Base-by-base conservation (phyloP, 2,797 vertebrate species). In the Acipenser transmontanus region DNA sequence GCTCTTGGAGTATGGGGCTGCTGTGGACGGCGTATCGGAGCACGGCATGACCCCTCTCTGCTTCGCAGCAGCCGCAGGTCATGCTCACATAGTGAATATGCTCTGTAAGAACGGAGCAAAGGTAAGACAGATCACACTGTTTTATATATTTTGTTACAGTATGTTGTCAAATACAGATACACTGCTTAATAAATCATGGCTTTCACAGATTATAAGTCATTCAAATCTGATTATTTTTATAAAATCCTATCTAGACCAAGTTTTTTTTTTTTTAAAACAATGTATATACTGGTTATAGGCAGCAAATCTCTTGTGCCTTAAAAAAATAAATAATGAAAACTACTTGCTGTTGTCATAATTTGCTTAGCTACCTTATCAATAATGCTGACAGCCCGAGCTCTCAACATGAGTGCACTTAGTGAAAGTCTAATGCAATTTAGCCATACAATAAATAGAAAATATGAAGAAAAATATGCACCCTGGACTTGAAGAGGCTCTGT, bases 31-130 rank as follows among this genome's bases (percentile, higher is more conserved):
- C 34, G 71, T 88, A 49, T 96, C 97, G 0, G 96, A 99, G 71
- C 96, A 87, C 0, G 92, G 94, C 63, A 97, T 97, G 93, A 96
- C 85, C 1, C 90, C 97, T 0, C 88, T 99, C 0, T 94, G 94
- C 78, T 96, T 93, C 0, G 92, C 97, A 0, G 93, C 96, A 0
- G 95, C 97, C 20, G 92, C 94, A 0, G 97, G 97, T 63, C 94
- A 99, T 82, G 75, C 92, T 80, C 88, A 82, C 69, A 80, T 99
- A 0, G 92, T 96, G 66, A 84, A 86, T 64, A 84, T 98, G 77
- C 90, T 99, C 56, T 92, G 89, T 82, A 95, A 88, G 76, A 92
- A 78, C 71, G 95, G 94, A 12, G 88, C 91, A 5, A 94, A 91
- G 94, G 97, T 97, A 73, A 89, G 87, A 54, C 48, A 4, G 0